phyloP scores from a whole-genome alignment of 2,797 vertebrate species.

The Poeciliopsis presidionis region DNA sequence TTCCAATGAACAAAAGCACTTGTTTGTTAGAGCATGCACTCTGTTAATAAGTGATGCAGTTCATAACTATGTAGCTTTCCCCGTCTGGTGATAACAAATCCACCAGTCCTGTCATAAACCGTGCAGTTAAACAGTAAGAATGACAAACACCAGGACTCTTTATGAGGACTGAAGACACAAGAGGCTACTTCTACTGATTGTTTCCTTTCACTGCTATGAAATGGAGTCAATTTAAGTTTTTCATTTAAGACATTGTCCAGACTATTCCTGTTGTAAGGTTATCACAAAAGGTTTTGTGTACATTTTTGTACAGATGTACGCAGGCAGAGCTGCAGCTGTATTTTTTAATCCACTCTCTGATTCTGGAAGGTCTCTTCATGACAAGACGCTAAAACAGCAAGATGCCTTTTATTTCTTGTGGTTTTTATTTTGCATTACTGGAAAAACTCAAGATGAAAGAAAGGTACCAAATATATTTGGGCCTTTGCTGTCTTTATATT shows the following conservation, averaged over 20 bases:
- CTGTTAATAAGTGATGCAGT: slow-evolving; percentile 44
- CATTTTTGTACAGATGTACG: slow-evolving; percentile 44
- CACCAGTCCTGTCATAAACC: slow-evolving; percentile 30
- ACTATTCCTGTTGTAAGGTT: slow-evolving; percentile 15
- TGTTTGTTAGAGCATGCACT: not conserved
- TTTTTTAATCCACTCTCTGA: slow-evolving; percentile 45
- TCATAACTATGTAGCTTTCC: slow-evolving; percentile 1
- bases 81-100: slow-evolving; percentile 36
- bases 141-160: slow-evolving; percentile 30
- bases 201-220: slow-evolving; percentile 10
- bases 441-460: slow-evolving; percentile 2
- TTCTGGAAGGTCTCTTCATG: slow-evolving; percentile 62
- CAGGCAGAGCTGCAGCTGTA: slow-evolving; percentile 25
- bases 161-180: not conserved
- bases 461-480: not conserved
- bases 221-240: slow-evolving; percentile 15
- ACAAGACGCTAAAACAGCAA: slow-evolving; percentile 42
- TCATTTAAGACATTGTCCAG: slow-evolving; percentile 49
- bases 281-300: slow-evolving; percentile 36
- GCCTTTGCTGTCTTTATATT: not conserved
- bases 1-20: not conserved
- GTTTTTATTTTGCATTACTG: slow-evolving; percentile 1
- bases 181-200: not conserved
- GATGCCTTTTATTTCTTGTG: too few species aligned
- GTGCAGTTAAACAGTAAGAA: slow-evolving; percentile 45